These are phyloP conservation scores for Drosophila siamana DNA, from an alignment of 2,888 invertebrate species.

Conservation along the genomic window DNA sequence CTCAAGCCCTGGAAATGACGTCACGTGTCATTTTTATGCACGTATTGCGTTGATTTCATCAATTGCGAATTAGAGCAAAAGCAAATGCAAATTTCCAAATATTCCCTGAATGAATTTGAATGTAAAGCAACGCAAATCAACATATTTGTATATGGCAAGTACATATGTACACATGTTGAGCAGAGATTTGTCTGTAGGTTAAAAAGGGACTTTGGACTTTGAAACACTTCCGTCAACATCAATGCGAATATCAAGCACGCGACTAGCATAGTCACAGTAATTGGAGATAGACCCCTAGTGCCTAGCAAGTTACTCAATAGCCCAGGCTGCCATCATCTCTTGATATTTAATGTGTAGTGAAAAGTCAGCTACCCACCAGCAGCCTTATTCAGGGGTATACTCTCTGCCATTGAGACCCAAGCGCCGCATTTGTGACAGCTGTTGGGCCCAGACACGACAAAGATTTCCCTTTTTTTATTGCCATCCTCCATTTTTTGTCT, in stretches of 20 bases:
- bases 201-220: slow-evolving; percentile 29
- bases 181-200: slow-evolving; percentile 56
- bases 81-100: not conserved
- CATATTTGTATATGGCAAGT: not conserved
- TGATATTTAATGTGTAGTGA: no score
- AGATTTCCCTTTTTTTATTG: slow-evolving; percentile 44
- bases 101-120: not conserved
- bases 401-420: slow-evolving; percentile 1
- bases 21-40: not conserved
- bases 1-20: not conserved
- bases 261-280: no score
- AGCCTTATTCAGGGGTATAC: not conserved
- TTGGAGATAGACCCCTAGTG: no score
- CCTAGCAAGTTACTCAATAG: not conserved
- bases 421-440: slow-evolving; percentile 39
- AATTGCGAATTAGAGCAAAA: not conserved
- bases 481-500: slow-evolving; percentile 52
- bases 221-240: no score
- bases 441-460: slow-evolving; percentile 44
- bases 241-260: no score
- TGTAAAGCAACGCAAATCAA: not conserved
- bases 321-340: no score
- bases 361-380: no score
- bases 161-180: not conserved
- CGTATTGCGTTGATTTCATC: not conserved